Evolutionary conservation across 92 coral and sea anemone genomes (phyloP).

Genomic region (Actinernus sp.): DNA sequence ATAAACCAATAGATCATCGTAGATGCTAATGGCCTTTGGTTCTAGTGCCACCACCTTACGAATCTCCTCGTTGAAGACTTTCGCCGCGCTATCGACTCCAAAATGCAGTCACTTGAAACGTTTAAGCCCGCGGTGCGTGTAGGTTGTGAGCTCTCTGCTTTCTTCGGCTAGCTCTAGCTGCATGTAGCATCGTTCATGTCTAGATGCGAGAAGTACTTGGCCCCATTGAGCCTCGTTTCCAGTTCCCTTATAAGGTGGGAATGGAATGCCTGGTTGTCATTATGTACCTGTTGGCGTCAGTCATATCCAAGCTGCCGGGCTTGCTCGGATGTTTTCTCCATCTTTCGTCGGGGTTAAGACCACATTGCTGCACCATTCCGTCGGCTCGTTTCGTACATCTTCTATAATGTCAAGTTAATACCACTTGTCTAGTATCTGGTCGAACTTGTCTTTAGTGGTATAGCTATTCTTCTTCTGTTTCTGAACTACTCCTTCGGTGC

Average conservation of each 20-base stretch:
- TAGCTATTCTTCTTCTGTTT: conserved; percentile 29
- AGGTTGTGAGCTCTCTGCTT: conserved; percentile 45
- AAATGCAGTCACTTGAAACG: conserved; percentile 35
- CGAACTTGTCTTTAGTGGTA: conserved; percentile 30
- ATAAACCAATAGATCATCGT: no score
- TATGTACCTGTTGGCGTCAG: conserved; percentile 20
- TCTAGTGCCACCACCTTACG: no score
- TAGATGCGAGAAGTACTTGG: conserved; percentile 39
- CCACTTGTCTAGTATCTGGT: conserved; percentile 2
- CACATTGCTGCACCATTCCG: conserved; percentile 28
- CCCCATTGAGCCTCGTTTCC: conserved; percentile 37
- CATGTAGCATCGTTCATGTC: conserved; percentile 61
- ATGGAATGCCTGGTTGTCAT: conserved; percentile 47
- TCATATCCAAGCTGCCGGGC: conserved; percentile 21
- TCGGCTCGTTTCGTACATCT: conserved; percentile 32
- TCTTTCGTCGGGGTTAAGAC: conserved; percentile 28
- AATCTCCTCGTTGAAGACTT: conserved; percentile 28
- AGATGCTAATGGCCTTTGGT: no score
- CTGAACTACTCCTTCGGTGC: conserved; percentile 25
- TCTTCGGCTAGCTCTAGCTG: conserved; percentile 50
- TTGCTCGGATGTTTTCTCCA: conserved; percentile 13
- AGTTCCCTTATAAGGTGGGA: conserved; percentile 29
- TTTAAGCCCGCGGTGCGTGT: conserved; percentile 24
- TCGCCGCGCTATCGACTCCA: conserved; percentile 47
- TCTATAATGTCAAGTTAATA: conserved; percentile 25